Base-by-base conservation (phyloP, 2,888 invertebrate genomes). In the Aporophyla lueneburgensis region DNA sequence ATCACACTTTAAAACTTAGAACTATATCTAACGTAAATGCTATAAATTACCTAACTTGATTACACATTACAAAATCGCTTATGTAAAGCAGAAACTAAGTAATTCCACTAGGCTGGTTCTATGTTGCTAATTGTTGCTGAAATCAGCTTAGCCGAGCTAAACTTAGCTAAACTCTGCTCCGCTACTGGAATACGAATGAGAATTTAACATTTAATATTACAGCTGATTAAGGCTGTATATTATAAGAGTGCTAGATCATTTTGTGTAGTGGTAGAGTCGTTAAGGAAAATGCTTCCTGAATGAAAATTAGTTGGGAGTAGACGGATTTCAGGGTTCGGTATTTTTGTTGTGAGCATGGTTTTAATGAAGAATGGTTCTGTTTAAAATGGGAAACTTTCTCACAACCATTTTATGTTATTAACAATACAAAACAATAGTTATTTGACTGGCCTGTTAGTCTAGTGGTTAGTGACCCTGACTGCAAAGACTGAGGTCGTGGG, bases 131-230 rank as follows among this genome's bases (percentile, higher is more conserved):
- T 86, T 85, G 67, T 59, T 65, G 73, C 58, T 46, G 27, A 84
- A 85, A 81, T 86, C 81, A 62, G 80, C 62, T 84, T 63, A 77
- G 67, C 59, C 46, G 58, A 71, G 78, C 67, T 62, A 61, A 79
- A 80, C 66, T 84, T 69, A 62, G 70, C 56, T 77, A 78, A 84
- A 84, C 87, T 85, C 75, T 59, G 70, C 71, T 40, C 10, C 62
- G 65, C 19, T n/a, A 27, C 59, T 43, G 62, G 87, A 78, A 85
- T 85, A 81, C 70, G 73, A 86, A 85, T 70, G 71, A 76, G 65
- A 56, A 51, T 66, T 78, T 71, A 77, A 77, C 68, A 78, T 85
- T 82, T 78, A 59, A 76, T 85, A 86, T 80, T 75, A 67, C 74
- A 69, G 59, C 73, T 76, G 66, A 86, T 83, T 70, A 80, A 33